phyloP scores from a whole-genome alignment of 1,140 invertebrate genomes.

The Brachionus paranguensis region DNA sequence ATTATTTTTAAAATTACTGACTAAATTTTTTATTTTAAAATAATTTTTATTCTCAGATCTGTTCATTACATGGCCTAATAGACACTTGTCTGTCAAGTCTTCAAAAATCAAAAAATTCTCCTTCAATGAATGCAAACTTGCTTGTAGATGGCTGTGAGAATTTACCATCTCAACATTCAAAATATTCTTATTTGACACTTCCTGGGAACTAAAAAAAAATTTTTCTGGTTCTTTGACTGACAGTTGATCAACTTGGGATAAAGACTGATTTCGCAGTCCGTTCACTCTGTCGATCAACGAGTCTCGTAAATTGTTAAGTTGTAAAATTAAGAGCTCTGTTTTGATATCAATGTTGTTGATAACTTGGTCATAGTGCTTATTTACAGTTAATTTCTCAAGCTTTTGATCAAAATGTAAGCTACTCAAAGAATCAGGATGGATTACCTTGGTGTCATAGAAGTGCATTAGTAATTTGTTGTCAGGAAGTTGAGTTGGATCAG shows the following conservation, averaged over 20 bases:
- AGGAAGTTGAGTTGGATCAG: background rate
- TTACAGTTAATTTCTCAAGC: background rate
- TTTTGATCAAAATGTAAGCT: background rate
- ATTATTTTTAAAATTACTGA: background rate
- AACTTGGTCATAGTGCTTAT: constrained; percentile 13
- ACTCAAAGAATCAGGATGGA: background rate
- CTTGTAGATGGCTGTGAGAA: background rate
- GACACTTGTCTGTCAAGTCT: background rate
- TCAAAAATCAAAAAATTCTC: background rate
- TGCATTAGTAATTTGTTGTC: background rate
- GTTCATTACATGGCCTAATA: background rate
- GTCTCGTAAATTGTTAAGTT: background rate
- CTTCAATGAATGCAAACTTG: background rate
- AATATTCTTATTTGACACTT: background rate
- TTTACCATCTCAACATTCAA: background rate
- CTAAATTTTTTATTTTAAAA: constrained; percentile 25
- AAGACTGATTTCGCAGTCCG: background rate
- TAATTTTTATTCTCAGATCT: background rate
- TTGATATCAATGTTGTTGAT: background rate
- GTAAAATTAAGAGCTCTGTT: background rate
- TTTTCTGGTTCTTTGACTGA: background rate
- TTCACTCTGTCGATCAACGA: background rate
- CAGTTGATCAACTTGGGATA: background rate
- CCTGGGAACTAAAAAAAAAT: background rate
- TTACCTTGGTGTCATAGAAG: background rate